phyloP scores from a whole-genome alignment of 2,113 vertebrate genomes.

The Passer montanus region DNA sequence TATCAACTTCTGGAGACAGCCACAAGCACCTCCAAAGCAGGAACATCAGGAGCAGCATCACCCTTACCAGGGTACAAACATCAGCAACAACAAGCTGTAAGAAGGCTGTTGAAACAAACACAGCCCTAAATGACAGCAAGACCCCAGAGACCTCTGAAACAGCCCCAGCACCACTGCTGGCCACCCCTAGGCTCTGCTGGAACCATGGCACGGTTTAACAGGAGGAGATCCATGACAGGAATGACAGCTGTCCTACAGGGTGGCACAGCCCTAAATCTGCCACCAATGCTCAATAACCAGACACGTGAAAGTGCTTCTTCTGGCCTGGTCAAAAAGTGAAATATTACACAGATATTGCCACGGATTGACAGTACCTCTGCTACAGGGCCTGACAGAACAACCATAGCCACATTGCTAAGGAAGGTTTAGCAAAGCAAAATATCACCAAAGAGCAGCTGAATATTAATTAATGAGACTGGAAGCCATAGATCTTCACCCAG shows the following conservation, averaged over 20 bases:
- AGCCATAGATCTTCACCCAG: not conserved
- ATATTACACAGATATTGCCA: not conserved
- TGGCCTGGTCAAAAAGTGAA: not conserved
- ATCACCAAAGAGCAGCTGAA: not conserved
- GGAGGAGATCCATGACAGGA: not conserved
- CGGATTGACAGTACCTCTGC: not conserved
- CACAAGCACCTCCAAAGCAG: not conserved
- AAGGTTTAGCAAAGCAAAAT: not conserved
- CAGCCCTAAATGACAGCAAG: not conserved
- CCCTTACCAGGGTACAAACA: not conserved
- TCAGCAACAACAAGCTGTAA: too few relatives aligned
- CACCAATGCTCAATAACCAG: not conserved
- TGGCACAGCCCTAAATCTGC: not conserved
- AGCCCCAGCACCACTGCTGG: not conserved
- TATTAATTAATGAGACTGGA: not conserved
- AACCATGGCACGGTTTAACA: fast-evolving
- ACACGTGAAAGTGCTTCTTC: not conserved
- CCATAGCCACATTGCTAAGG: not conserved
- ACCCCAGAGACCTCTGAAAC: not conserved
- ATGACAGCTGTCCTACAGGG: not conserved
- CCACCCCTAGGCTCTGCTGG: not conserved
- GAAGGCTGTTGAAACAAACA: not conserved
- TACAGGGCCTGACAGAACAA: not conserved
- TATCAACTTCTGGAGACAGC: not conserved
- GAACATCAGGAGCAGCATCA: not conserved